A percentile compares a stretch with the other conserved stretches of the same genome.
Evolutionary conservation across 2,888 invertebrate genomes (phyloP).

Genomic region (Pseudanteris insignis): DNA sequence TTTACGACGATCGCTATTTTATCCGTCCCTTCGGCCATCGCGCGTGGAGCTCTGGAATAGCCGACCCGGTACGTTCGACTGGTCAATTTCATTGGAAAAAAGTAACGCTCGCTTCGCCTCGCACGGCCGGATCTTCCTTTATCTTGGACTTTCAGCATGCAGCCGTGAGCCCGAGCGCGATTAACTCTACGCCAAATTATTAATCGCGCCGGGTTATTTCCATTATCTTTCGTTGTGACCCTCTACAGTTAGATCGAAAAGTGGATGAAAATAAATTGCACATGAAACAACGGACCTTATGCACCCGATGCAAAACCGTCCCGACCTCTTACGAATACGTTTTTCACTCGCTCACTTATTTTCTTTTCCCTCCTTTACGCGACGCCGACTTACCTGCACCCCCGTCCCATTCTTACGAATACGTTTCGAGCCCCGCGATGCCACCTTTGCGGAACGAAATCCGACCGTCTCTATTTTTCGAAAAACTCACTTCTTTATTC

Average conservation of each 20-base stretch:
- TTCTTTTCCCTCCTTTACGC: slow-evolving; percentile 9
- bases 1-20: slow-evolving; percentile 51
- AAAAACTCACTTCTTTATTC: slow-evolving; percentile 44
- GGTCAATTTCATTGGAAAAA: slow-evolving; percentile 37
- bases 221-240: slow-evolving; percentile 14
- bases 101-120: slow-evolving; percentile 8
- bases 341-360: no score
- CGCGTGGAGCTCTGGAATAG: slow-evolving; percentile 9
- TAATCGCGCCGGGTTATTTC: slow-evolving; percentile 19
- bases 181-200: slow-evolving; percentile 29
- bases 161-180: slow-evolving; percentile 28
- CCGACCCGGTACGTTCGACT: slow-evolving; percentile 19
- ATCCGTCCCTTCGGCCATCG: slow-evolving; percentile 25
- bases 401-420: slow-evolving; percentile 12
- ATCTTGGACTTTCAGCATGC: slow-evolving; percentile 32
- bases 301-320: background rate
- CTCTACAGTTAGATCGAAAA: slow-evolving; percentile 11
- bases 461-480: slow-evolving; percentile 20
- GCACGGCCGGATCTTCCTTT: slow-evolving; percentile 2
- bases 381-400: background rate
- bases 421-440: slow-evolving; percentile 39
- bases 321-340: no score
- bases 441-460: slow-evolving; percentile 32
- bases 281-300: slow-evolving; percentile 11
- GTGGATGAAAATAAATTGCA: slow-evolving; percentile 23